Base-by-base conservation (phyloP, 2,888 invertebrate genomes). In the Sepiola atlantica region DNA sequence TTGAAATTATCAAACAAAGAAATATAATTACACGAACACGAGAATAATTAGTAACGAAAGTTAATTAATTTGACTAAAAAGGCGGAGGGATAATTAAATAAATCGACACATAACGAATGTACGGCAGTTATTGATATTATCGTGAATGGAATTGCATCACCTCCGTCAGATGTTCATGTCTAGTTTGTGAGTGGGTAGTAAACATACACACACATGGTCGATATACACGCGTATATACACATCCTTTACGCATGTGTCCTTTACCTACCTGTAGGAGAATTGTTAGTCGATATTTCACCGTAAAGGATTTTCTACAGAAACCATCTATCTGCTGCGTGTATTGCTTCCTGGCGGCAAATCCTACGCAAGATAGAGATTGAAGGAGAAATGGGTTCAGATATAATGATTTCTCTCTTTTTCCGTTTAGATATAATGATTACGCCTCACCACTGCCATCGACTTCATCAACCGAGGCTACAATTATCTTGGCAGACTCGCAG, bases 11-110 rank as follows among this genome's bases (percentile, higher is more conserved):
- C 77, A 77, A 77, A 77, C 77, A 77, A 77, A 77, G 77, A 77
- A 77, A n/a, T 77, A 77, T 77, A 77, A 77, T 77, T 77, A n/a
- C 77, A 77, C 32, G 77, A 77, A 77, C n/a, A 77, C 32, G 77
- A 32, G 77, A 77, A 77, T 77, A 77, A 77, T 77, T 77, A 18
- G n/a, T 77, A 77, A 45, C 32, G 77, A 77, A 77, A 77, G 77
- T 77, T 77, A 77, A 77, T 77, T 77, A 77, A 77, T 77, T 77
- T 77, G 77, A n/a, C 77, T 77, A 77, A 77, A 77, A 77, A 77
- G 45, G 77, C 77, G 32, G 77, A 61, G n/a, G n/a, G 77, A 77
- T 77, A 77, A 77, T 77, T 77, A 32, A 77, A 77, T 77, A 77
- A 77, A 77, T 16, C n/a, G 77, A 77, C 32, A 77, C 77, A 77